Evolutionary conservation across 2,797 vertebrate genomes (phyloP).

Genomic region (Sarcophilus harrisii): DNA sequence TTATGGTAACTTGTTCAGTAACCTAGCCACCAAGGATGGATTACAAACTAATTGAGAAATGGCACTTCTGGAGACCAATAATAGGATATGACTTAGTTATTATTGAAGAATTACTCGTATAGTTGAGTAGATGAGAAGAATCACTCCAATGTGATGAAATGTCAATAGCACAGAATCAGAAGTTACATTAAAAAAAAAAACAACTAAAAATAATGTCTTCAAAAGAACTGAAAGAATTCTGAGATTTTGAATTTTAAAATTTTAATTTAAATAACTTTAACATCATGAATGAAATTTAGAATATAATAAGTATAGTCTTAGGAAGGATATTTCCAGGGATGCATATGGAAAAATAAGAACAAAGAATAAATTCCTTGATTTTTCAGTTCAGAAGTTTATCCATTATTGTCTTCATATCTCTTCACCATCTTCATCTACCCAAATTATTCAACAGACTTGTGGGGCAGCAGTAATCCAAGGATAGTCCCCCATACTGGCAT

Average conservation of each 20-base stretch:
- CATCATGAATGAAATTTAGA: not conserved
- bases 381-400: not conserved
- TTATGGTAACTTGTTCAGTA: not conserved
- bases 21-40: not conserved
- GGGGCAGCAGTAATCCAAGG: not conserved
- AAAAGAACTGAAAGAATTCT: not conserved
- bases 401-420: not conserved
- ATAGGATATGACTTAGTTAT: slow-evolving; percentile 2
- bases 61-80: not conserved
- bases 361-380: not conserved
- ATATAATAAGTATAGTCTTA: not conserved
- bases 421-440: not conserved
- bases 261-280: not conserved
- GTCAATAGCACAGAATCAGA: not conserved
- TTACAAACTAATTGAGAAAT: not conserved
- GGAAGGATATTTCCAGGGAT: not conserved
- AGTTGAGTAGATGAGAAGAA: not conserved
- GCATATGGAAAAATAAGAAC: not conserved
- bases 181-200: not conserved
- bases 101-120: slow-evolving; percentile 14
- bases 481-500: not conserved
- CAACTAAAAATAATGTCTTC: not conserved
- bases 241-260: not conserved
- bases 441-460: not conserved
- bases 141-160: not conserved